Evolutionary conservation across 2,797 vertebrate species (phyloP), one percentile per base, ranked within the genome.

Genomic region (Pangasius sanitwongsei): DNA sequence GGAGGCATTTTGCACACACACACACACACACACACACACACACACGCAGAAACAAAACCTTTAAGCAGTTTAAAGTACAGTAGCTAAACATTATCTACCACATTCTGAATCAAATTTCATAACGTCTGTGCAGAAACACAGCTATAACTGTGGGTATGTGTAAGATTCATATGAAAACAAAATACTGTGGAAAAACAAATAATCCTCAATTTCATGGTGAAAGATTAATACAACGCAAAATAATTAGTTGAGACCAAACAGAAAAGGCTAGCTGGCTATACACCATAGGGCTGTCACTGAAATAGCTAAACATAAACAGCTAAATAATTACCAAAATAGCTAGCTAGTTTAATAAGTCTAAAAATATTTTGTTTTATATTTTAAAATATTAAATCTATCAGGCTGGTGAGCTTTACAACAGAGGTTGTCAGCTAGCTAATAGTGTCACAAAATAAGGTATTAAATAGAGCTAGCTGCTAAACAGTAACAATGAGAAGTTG

Each of bases 71-170:
- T 37, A 70, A 70, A 70, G 6, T 70, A 34, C 16, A 70, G 67
- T 37, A 37, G 34, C 67, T 34, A 67, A 67, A 67, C n/a, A 61
- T 61, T 13, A 69, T 12, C 12, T 4, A 8, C 1, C 6, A 41
- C 41, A 72, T 41, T 72, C 18, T 41, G 31, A 70, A 37, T 72
- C 37, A 41, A 23, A n/a, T 31, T 93, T 91, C 92, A 92, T 87
- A 50, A 90, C 87, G 69, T 91, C 86, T 90, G 94, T 85, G 90
- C 37, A 77, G 80, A 91, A 93, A 80, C 92, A 93, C 93, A 94
- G 90, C 92, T 92, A 92, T 55, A 69, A 83, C 55, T 69, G 13
- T 23, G 11, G 9, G 8, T 44, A 28, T 7, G 18, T 65, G 20
- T 50, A 50, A 53, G 50, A 80, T 55, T 80, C n/a, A 20, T 11